Conservation (phyloP, 2,797 vertebrate species). For the Pterois miles region DNA sequence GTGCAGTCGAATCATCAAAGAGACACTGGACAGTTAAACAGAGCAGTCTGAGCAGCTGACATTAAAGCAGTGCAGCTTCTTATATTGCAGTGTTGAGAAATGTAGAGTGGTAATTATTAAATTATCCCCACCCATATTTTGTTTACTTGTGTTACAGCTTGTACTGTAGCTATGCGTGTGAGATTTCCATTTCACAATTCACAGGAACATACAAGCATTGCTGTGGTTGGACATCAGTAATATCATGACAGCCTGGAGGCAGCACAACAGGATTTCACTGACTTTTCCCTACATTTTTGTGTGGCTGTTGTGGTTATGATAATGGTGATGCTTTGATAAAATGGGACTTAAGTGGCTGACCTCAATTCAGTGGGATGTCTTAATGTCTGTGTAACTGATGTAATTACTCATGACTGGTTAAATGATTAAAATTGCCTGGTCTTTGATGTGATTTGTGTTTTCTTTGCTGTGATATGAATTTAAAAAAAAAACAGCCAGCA, state of each 20-base stretch:
- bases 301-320: conserved; percentile 50
- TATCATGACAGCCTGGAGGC: background rate
- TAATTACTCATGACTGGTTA: conserved; percentile 60
- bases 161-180: conserved; percentile 43
- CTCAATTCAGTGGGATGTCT: conserved; percentile 60
- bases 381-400: conserved; percentile 70
- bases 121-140: conserved; percentile 26
- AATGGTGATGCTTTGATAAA: conserved; percentile 34
- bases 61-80: background rate
- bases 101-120: conserved; percentile 10
- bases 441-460: conserved; percentile 39
- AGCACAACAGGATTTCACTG: background rate
- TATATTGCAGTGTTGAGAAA: conserved; percentile 39
- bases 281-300: conserved; percentile 35
- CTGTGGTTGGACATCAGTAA: conserved; percentile 27
- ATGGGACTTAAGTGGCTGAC: conserved; percentile 25
- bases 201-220: background rate
- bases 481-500: no score
- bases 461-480: background rate
- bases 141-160: conserved; percentile 51
- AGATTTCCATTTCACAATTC: conserved; percentile 31
- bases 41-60: conserved; percentile 19
- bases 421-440: conserved; percentile 68
- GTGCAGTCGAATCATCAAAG: conserved; percentile 48
- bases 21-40: background rate